Percentiles rank a stretch among this genome's conserved stretches.
These are phyloP conservation scores for Enteromius paludinosus DNA, from an alignment of 2,797 vertebrate genomes.

Conservation along the genomic window DNA sequence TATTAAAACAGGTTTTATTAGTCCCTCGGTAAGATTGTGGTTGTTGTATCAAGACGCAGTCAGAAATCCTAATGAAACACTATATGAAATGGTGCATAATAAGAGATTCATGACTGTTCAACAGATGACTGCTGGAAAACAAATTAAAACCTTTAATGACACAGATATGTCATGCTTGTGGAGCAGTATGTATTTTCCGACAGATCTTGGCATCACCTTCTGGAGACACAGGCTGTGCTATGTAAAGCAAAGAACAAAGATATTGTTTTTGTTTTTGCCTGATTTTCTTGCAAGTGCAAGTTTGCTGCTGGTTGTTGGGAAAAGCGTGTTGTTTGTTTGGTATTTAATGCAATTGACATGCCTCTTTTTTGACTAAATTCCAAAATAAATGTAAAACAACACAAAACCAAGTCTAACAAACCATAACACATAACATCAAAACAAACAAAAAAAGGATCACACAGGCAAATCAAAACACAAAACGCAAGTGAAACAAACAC, in stretches of 20 bases:
- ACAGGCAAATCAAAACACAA: not conserved
- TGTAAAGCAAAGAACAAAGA: not conserved
- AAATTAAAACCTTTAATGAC: constrained; percentile 43
- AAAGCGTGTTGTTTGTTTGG: not conserved
- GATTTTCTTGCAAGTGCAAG: not conserved
- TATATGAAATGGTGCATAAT: constrained; percentile 46
- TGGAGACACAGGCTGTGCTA: not conserved
- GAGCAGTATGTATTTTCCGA: constrained; percentile 32
- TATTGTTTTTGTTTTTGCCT: not conserved
- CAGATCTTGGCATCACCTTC: constrained; percentile 5
- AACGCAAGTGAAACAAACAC: not conserved
- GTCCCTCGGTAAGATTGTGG: not conserved
- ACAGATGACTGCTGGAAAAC: constrained; percentile 51
- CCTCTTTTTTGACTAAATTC: not conserved
- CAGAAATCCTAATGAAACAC: constrained; percentile 42
- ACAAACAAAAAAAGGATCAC: not conserved
- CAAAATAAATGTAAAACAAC: not conserved
- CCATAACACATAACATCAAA: not conserved
- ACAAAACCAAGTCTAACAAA: not conserved
- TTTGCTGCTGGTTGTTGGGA: not conserved
- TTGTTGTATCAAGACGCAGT: constrained; percentile 21
- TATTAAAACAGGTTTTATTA: not conserved
- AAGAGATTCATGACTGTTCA: constrained; percentile 44
- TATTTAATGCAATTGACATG: not conserved
- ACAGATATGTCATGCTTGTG: constrained; percentile 25